Percentiles rank a stretch among this genome's conserved stretches.
Conservation (phyloP, 2,888 invertebrate genomes). For the Azorinus chamasolen region DNA sequence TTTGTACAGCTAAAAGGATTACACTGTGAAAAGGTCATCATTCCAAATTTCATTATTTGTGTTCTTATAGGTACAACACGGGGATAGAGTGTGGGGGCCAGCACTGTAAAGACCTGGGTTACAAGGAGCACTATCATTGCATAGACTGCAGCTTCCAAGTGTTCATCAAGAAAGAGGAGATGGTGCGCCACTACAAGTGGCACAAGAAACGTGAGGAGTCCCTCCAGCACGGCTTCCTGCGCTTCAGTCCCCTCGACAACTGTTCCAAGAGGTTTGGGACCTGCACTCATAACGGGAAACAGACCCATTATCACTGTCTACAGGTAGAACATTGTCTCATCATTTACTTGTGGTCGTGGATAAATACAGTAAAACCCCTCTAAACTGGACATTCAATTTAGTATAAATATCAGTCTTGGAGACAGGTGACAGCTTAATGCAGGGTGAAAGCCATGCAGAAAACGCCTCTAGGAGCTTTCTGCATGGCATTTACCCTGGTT, state of each 20-base stretch:
- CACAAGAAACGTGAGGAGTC: slow-evolving; percentile 99
- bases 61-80: slow-evolving; percentile 89
- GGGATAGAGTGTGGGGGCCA: slow-evolving; percentile 94
- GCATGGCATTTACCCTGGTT: too few relatives aligned
- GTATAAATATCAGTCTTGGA: too few relatives aligned
- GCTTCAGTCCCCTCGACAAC: slow-evolving; percentile 98
- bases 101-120: slow-evolving; percentile 95
- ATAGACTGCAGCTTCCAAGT: slow-evolving; percentile 91
- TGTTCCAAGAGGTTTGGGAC: slow-evolving; percentile 93
- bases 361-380: too few relatives aligned
- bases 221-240: slow-evolving; percentile 96
- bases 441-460: too few relatives aligned
- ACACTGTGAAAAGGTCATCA: background rate
- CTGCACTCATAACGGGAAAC: slow-evolving; percentile 97
- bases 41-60: background rate
- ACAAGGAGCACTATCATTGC: slow-evolving; percentile 98
- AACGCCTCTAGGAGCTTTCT: too few relatives aligned
- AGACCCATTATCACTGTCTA: slow-evolving; percentile 99
- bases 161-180: slow-evolving; percentile 99
- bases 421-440: too few relatives aligned
- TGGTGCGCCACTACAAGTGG: slow-evolving; percentile 99
- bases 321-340: too few relatives aligned
- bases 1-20: background rate
- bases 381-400: too few relatives aligned
- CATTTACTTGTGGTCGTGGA: too few relatives aligned